Conservation (phyloP, 2,888 invertebrate genomes). For the Luperina nickerlii region DNA sequence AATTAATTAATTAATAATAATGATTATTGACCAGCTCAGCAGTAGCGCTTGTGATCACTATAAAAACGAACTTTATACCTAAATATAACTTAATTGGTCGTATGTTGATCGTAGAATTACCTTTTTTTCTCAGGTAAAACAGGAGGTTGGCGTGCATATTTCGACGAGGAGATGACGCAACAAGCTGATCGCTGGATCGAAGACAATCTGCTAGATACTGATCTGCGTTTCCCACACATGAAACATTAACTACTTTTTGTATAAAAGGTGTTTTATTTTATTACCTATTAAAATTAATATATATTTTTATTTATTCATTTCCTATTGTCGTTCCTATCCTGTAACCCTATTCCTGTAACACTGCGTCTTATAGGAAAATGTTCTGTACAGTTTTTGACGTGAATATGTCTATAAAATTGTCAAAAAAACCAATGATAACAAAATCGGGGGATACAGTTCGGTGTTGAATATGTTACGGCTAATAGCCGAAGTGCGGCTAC, state of each 20-base stretch:
- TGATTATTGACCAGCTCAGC: neutral
- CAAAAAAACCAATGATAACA: no score
- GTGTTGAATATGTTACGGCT: no score
- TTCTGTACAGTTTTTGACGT: no score
- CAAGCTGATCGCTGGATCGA: conserved; percentile 92
- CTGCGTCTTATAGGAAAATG: no score
- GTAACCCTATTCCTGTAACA: no score
- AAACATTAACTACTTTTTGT: neutral
- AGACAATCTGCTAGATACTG: conserved; percentile 87
- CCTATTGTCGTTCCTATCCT: no score
- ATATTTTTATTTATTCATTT: no score
- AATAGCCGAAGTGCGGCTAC: no score
- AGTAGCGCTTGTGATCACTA: neutral
- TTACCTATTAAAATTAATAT: neutral
- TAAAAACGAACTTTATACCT: neutral
- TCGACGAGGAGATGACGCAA: conserved; percentile 90
- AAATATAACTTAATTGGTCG: no score
- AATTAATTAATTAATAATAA: no score
- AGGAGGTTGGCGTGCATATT: conserved; percentile 91
- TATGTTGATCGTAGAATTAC: neutral
- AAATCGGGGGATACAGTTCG: no score
- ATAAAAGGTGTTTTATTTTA: neutral
- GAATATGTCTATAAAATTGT: no score
- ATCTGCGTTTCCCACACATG: conserved; percentile 85
- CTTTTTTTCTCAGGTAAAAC: conserved; percentile 36